phyloP scores from a whole-genome alignment of 2,113 vertebrate genomes.

The Variabilichromis moorii region DNA sequence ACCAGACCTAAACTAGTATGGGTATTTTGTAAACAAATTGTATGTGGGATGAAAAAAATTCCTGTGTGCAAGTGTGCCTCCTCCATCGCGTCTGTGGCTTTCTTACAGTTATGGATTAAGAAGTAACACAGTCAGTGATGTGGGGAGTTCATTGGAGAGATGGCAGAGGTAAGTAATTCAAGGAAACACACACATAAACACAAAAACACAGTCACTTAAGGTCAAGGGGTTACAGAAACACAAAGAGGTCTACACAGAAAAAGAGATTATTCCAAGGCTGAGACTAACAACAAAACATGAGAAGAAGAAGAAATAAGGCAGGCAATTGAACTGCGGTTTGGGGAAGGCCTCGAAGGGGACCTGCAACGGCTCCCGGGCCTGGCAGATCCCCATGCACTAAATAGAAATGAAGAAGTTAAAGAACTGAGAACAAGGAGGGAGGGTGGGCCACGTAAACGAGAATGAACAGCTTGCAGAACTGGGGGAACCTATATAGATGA shows the following conservation, averaged over 20 bases:
- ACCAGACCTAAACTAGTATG: background rate
- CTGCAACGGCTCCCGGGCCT: rapidly evolving
- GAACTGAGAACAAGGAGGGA: background rate
- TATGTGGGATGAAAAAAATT: background rate
- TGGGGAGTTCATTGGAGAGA: background rate
- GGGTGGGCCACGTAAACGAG: background rate
- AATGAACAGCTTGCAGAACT: background rate
- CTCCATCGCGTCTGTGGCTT: background rate
- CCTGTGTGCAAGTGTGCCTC: background rate
- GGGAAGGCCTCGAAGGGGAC: background rate
- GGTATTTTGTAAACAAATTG: background rate
- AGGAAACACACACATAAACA: background rate
- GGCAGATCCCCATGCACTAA: background rate
- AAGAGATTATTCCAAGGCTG: background rate
- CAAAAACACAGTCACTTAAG: background rate
- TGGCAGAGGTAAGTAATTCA: background rate
- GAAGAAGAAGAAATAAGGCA: background rate
- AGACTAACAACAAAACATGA: background rate
- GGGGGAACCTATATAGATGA: background rate
- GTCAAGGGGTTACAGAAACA: background rate
- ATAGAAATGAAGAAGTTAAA: background rate
- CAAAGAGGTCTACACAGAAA: background rate
- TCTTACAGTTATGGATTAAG: background rate
- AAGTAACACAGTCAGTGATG: background rate
- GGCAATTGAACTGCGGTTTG: background rate